Conservation (phyloP, 2,113 vertebrate genomes). For the Ciconia boyciana region DNA sequence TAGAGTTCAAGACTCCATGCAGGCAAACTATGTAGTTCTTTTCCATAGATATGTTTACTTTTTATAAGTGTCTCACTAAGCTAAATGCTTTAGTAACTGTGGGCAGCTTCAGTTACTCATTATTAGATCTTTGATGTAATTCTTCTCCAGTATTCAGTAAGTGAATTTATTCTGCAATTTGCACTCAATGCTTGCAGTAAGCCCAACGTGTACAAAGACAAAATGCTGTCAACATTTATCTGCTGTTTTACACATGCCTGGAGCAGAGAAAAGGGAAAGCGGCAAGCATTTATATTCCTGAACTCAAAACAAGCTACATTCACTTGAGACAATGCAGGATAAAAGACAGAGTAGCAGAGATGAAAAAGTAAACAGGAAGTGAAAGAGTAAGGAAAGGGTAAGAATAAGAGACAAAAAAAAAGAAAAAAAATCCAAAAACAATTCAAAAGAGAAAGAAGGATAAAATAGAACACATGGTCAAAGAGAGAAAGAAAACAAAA, state of each 20-base stretch:
- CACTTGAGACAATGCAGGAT: not conserved
- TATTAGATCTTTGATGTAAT: conserved; percentile 28
- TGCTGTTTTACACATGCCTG: conserved; percentile 23
- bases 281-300: conserved; percentile 1
- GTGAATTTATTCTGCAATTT: conserved; percentile 34
- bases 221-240: conserved; percentile 30
- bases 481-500: not conserved
- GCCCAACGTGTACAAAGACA: not conserved
- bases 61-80: not conserved
- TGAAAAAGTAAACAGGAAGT: not conserved
- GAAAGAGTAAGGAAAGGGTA: not conserved
- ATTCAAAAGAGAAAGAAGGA: not conserved
- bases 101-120: not conserved
- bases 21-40: not conserved
- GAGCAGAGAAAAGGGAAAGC: conserved; percentile 31
- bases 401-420: not conserved
- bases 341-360: not conserved
- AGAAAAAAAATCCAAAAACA: not conserved
- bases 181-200: conserved; percentile 1
- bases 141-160: not conserved
- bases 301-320: conserved; percentile 7
- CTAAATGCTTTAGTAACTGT: not conserved
- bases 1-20: not conserved
- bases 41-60: not conserved
- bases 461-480: not conserved